Conservation (phyloP, 2,888 invertebrate genomes). For the Drosophila greeni region DNA sequence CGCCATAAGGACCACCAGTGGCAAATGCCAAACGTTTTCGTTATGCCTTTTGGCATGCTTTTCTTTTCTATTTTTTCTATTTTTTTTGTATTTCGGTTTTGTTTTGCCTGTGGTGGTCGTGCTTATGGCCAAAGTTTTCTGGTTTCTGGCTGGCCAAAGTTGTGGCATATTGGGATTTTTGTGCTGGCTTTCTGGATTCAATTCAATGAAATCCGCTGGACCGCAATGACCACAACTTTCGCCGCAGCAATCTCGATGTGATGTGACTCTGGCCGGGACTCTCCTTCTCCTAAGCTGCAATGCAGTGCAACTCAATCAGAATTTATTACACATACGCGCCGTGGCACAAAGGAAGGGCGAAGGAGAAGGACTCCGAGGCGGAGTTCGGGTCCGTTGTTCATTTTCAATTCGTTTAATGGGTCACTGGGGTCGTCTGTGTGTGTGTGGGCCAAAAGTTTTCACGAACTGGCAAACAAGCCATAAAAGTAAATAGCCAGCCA, state of each 20-base stretch:
- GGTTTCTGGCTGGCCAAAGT: slow-evolving; percentile 34
- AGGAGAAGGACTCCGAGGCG: slow-evolving; percentile 10
- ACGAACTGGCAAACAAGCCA: slow-evolving; percentile 67
- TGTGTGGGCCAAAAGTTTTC: slow-evolving; percentile 58
- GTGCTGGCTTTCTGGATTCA: slow-evolving; percentile 30
- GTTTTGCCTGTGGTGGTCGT: slow-evolving; percentile 50
- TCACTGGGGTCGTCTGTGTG: slow-evolving; percentile 59
- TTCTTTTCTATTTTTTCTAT: too few species aligned
- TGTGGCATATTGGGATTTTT: slow-evolving; percentile 53
- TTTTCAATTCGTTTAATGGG: slow-evolving; percentile 73
- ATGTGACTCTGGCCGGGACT: slow-evolving; percentile 11
- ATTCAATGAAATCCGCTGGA: slow-evolving; percentile 42
- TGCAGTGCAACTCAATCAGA: slow-evolving; percentile 68
- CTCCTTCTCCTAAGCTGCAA: slow-evolving; percentile 43
- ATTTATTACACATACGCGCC: slow-evolving; percentile 70
- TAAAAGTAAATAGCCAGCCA: slow-evolving; percentile 67
- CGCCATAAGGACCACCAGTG: slow-evolving; percentile 25
- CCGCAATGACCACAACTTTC: slow-evolving; percentile 51
- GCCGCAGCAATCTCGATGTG: slow-evolving; percentile 35
- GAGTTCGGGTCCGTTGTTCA: slow-evolving; percentile 47
- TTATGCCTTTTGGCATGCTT: slow-evolving; percentile 19
- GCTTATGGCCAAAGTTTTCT: slow-evolving; percentile 63
- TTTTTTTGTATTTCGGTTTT: slow-evolving; percentile 23
- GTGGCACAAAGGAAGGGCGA: slow-evolving; percentile 32
- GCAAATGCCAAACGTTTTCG: slow-evolving; percentile 31